Evolutionary conservation across 2,797 vertebrate species (phyloP), one percentile per base, ranked within the genome.

Genomic region (Spinus olivaceus): DNA sequence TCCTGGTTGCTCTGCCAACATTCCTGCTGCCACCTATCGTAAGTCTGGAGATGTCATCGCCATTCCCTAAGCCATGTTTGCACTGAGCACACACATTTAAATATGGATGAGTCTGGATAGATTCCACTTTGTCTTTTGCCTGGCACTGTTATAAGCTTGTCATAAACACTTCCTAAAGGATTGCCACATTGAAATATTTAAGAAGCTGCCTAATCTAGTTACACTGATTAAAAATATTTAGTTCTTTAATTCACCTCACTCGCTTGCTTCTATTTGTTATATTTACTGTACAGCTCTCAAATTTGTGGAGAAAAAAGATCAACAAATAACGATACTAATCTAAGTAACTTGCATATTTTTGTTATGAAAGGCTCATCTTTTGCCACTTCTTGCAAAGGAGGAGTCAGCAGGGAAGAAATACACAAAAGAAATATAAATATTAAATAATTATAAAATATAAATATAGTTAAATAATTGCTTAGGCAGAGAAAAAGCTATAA

Each of bases 51-150:
- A 95, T 97, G 94, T 92, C 93, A 94, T 49, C 35, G 2, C 82
- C 65, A 89, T 64, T 92, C 86, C 90, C 73, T 63, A 42, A 95
- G 81, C 94, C 93, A 1, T 63, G 61, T 70, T 90, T 95, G 91
- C 56, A 30, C 80, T 87, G 87, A 97, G 86, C 83, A 95, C 95
- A 96, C 93, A 92, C 35, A 22, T 80, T 97, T 96, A 96, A 97
- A 97, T 97, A 97, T 97, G 96, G 96, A 97, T 97, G 86, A 97
- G 92, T 91, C 92, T 97, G 93, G 96, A 96, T 28, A 71, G 73
- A 85, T 94, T 94, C 96, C 96, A 95, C 96, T 97, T 96, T 97
- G 94, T 97, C 97, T 97, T 97, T 96, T 97, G 96, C 95, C 94
- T 95, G 95, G 93, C 93, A 87, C 94, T 86, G 84, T 91, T 95